Evolutionary conservation across 2,113 vertebrate genomes (phyloP), one percentile per base, ranked within the genome.

Genomic region (Podocnemis expansa): DNA sequence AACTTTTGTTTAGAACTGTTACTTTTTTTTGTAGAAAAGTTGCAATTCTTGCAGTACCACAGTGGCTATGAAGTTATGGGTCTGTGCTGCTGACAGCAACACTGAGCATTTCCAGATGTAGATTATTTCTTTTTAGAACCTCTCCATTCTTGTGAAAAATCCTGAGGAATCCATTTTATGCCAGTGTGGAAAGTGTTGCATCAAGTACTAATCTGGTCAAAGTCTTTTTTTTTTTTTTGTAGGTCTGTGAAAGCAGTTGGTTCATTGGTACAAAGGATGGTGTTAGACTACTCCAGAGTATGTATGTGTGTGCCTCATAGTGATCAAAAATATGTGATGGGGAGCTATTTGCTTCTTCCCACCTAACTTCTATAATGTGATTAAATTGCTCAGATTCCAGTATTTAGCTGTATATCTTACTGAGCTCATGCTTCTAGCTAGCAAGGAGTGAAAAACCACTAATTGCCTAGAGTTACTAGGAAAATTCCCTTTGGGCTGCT

Each of bases 21-120:
- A 63, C 38, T 95, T 85, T 60, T 60, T 63, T 63, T 56, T 56
- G 19, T 1, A 88, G 27, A 47, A 84, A 91, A 89, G 84, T 87
- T 93, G 81, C 49, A 82, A 41, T 83, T 92, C 89, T 91, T 95
- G 14, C 76, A 84, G 86, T 96, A 84, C 89, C 54, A 12, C 25
- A 84, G 95, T 93, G 63, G 78, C 56, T 93, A 47, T 96, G 88
- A 89, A 91, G 82, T 94, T 94, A 84, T 90, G 41, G 31, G 24
- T 90, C 56, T 90, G 29, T 87, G 82, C 52, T 85, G 88, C 76
- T 91, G 47, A 87, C 43, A 78, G 22, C 60, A 90, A 43, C 10
- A 45, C 9, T 95, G 93, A 96, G 67, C 80, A 25, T 49, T 97
- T 96, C 93, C 94, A 97, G 91, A 94, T 97, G 91, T 43, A 2